Evolutionary conservation across 1,140 invertebrate species (phyloP), one percentile per base, ranked within the genome.

Genomic region (Patella vulgata): DNA sequence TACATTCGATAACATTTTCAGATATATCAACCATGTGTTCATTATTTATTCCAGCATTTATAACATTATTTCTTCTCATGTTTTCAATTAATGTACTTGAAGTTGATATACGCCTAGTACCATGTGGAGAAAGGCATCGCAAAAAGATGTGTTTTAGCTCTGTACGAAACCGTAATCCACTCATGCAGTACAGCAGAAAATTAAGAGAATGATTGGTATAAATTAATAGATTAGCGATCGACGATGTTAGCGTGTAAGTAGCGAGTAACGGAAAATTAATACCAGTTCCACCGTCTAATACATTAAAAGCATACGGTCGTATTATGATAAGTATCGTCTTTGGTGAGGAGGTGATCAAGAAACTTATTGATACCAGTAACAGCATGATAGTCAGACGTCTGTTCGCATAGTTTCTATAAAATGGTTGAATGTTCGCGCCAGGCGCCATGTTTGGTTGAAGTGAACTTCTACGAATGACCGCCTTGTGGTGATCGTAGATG

Each of bases 131-230:
- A n/a, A n/a, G n/a, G n/a, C 53, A 52, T 17, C 31, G 46, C n/a
- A 40, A 46, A 17, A 71, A 67, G 23, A 75, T 80, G 85, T 89
- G 54, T 36, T 63, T 62, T n/a, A 75, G 36, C 52, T 74, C 69
- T 48, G 65, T 62, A 0, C 79, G 46, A 59, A 81, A 81, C 56
- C 66, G 69, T 14, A 65, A 59, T 27, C 79, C 78, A 48, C 56
- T 71, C 11, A 80, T 50, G 47, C 75, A 74, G 62, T 81, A 81
- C 5, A 81, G 62, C 25, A 80, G 68, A 61, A 81, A 80, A 46
- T 81, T 81, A 11, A 77, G 68, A 31, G 70, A 63, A 64, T 81
- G 79, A 61, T 79, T 81, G 21, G 66, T 58, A 68, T 74, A 78
- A 36, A 71, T 59, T 21, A 77, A 64, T 19, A 76, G 48, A 36